Percentiles rank a stretch among this genome's conserved stretches.
These are phyloP conservation scores for Sebastes diploproa DNA, from an alignment of 2,797 vertebrate genomes.

Conservation along the genomic window DNA sequence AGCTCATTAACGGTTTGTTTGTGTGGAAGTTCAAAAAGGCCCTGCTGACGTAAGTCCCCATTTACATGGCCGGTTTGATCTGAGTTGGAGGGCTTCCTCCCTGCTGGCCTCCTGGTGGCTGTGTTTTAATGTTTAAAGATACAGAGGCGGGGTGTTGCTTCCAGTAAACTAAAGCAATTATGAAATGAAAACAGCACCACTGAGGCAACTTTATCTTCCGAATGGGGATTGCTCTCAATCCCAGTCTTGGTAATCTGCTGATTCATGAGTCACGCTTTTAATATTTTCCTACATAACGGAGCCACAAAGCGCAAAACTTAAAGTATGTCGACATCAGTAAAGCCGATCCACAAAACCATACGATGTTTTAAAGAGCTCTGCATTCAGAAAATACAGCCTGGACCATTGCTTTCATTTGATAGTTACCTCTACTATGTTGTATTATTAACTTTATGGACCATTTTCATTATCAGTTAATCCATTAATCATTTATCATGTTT, in stretches of 20 bases:
- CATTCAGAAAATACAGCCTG: not conserved
- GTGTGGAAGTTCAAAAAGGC: constrained; percentile 78
- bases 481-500: not conserved
- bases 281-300: not conserved
- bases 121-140: constrained; percentile 41
- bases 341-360: not conserved
- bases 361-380: not conserved
- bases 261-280: not conserved
- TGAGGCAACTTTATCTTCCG: not conserved
- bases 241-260: not conserved
- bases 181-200: constrained; percentile 28
- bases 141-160: constrained; percentile 46
- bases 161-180: constrained; percentile 30
- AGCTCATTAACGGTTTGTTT: constrained; percentile 82
- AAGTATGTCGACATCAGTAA: not conserved
- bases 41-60: constrained; percentile 73
- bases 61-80: constrained; percentile 81
- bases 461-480: not conserved
- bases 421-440: not conserved
- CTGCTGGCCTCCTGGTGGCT: constrained; percentile 39
- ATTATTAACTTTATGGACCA: not conserved
- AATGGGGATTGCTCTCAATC: not conserved
- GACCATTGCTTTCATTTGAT: not conserved
- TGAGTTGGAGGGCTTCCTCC: constrained; percentile 77
- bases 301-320: constrained; percentile 31